Evolutionary conservation across 2,113 vertebrate genomes (phyloP).

Genomic region (Cardinalis cardinalis): DNA sequence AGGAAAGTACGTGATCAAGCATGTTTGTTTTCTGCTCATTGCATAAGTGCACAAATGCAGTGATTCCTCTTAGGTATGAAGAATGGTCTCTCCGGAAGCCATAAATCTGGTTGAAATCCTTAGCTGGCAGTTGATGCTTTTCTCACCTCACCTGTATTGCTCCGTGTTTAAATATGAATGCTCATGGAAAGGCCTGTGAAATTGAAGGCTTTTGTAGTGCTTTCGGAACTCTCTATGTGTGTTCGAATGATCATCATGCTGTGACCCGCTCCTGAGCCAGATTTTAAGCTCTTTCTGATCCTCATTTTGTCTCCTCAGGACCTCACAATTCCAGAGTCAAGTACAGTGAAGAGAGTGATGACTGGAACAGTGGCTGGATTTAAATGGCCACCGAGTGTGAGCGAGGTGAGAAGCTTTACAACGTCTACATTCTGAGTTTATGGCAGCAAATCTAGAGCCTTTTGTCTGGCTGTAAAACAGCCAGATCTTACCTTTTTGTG

Average conservation of each 20-base stretch:
- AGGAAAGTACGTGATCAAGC: not conserved
- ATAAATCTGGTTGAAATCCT: not conserved
- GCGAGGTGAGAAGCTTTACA: constrained; percentile 70
- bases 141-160: not conserved
- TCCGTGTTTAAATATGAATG: not conserved
- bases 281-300: constrained; percentile 15
- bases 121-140: not conserved
- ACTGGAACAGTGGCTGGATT: constrained; percentile 88
- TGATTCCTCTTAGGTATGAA: not conserved
- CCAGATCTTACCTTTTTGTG: fast-evolving
- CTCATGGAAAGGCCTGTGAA: not conserved
- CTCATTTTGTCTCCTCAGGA: constrained; percentile 80
- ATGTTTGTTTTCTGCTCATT: not conserved
- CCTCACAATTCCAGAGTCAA: constrained; percentile 92
- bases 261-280: not conserved
- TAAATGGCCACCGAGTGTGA: constrained; percentile 93
- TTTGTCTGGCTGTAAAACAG: not conserved
- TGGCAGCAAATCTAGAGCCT: not conserved
- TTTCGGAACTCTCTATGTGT: not conserved
- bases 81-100: not conserved
- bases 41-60: not conserved
- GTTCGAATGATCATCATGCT: not conserved
- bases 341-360: constrained; percentile 90
- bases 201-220: not conserved
- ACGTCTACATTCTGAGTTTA: not conserved